These are phyloP conservation scores for Mylabris phalerata DNA, from an alignment of 1,140 invertebrate genomes.

Conservation along the genomic window DNA sequence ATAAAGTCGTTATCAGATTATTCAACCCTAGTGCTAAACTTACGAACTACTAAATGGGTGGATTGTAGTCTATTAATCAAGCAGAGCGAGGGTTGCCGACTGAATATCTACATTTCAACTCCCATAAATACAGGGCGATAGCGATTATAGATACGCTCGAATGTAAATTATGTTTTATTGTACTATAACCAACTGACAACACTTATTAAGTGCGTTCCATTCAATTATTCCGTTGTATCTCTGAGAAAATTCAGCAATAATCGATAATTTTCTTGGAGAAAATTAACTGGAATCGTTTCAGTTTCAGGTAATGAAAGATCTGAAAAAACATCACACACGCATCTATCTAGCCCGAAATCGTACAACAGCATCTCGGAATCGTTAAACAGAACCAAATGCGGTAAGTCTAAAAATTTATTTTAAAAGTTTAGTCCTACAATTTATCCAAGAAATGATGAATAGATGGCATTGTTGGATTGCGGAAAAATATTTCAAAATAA, in stretches of 20 bases:
- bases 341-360: slow-evolving; percentile 31
- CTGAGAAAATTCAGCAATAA: slow-evolving; percentile 1
- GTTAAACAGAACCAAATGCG: slow-evolving; percentile 35
- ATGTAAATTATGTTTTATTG: slow-evolving; percentile 23
- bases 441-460: background rate
- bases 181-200: slow-evolving; percentile 15
- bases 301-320: slow-evolving; percentile 29
- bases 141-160: slow-evolving; percentile 14
- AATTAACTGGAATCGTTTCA: too few species aligned
- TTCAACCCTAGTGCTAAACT: slow-evolving; percentile 31
- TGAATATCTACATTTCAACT: slow-evolving; percentile 21
- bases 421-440: too few species aligned
- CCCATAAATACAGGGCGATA: slow-evolving; percentile 17
- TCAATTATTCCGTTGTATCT: background rate
- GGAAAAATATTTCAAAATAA: background rate
- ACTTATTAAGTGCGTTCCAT: background rate
- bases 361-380: slow-evolving; percentile 36
- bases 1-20: slow-evolving; percentile 33
- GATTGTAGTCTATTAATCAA: slow-evolving; percentile 32
- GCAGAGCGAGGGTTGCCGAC: slow-evolving; percentile 16
- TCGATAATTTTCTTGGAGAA: background rate
- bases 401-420: slow-evolving; percentile 24
- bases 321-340: slow-evolving; percentile 33
- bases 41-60: slow-evolving; percentile 34
- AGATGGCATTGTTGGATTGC: slow-evolving; percentile 3